Percentiles rank a stretch among this genome's conserved stretches.
These are phyloP conservation scores for Trachelus tabidus DNA, from an alignment of 2,888 invertebrate genomes.

Conservation along the genomic window DNA sequence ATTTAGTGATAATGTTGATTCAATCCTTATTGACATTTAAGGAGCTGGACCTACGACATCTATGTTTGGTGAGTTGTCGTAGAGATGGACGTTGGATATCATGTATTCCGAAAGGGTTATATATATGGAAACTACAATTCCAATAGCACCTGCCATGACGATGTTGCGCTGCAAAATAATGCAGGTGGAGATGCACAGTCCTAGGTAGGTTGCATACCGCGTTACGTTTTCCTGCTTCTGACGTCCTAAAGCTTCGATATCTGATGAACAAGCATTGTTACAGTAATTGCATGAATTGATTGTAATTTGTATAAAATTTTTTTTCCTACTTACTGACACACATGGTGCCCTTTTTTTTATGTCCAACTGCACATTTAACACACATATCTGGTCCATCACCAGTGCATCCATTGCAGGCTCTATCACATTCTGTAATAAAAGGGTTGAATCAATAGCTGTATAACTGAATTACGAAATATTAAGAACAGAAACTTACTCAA, in stretches of 20 bases:
- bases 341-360: conserved; percentile 76
- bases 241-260: conserved; percentile 60
- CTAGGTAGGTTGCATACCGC: conserved; percentile 86
- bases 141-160: conserved; percentile 81
- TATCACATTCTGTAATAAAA: conserved; percentile 76
- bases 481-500: conserved; percentile 63
- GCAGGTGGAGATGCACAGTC: conserved; percentile 84
- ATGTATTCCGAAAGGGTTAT: conserved; percentile 89
- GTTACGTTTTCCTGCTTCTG: conserved; percentile 72
- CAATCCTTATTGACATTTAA: not conserved
- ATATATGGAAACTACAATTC: conserved; percentile 82
- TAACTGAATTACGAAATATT: conserved; percentile 8
- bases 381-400: conserved; percentile 96
- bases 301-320: not conserved
- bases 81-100: conserved; percentile 53
- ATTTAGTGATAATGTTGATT: not conserved
- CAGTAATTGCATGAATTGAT: conserved; percentile 7
- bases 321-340: conserved; percentile 75
- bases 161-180: conserved; percentile 87
- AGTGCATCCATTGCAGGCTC: conserved; percentile 83
- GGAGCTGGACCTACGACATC: conserved; percentile 43
- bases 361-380: conserved; percentile 81
- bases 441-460: not conserved
- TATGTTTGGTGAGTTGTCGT: conserved; percentile 52
- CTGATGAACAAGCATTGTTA: conserved; percentile 28